Percentiles rank a stretch among this genome's conserved stretches.
phyloP scores from a whole-genome alignment of 1,140 invertebrate genomes.

The Nilaparvata lugens region DNA sequence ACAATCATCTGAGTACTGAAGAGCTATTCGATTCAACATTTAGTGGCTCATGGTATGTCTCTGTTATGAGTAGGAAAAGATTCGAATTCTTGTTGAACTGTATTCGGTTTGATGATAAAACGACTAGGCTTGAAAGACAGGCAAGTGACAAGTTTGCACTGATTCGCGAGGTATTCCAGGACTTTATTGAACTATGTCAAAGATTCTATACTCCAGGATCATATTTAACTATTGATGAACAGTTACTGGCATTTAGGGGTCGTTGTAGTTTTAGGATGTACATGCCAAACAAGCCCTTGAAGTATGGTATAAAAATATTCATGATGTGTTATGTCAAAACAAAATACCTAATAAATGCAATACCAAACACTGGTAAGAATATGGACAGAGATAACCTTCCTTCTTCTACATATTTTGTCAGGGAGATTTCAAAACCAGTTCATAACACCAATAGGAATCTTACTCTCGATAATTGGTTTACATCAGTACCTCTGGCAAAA shows the following conservation, averaged over 20 bases:
- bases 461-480: conserved; percentile 32
- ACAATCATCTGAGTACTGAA: conserved; percentile 23
- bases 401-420: conserved; percentile 21
- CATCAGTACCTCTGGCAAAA: conserved; percentile 18
- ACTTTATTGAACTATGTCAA: conserved; percentile 32
- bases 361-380: conserved; percentile 33
- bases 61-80: conserved; percentile 27
- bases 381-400: neutral
- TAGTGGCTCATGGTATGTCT: conserved; percentile 21
- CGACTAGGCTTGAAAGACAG: conserved; percentile 21
- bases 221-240: conserved; percentile 32
- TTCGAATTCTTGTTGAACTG: conserved; percentile 30
- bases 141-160: conserved; percentile 29
- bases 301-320: conserved; percentile 36
- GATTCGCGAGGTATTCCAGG: conserved; percentile 32
- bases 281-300: conserved; percentile 32
- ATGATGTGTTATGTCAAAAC: conserved; percentile 28
- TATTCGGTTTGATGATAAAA: conserved; percentile 31
- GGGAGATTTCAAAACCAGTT: conserved; percentile 20
- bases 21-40: conserved; percentile 22
- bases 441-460: conserved; percentile 28
- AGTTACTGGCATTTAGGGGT: conserved; percentile 34
- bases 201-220: conserved; percentile 23
- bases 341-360: conserved; percentile 30
- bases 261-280: conserved; percentile 35